Conservation (phyloP, 2,888 invertebrate species). For the Metallyticus violacea region DNA sequence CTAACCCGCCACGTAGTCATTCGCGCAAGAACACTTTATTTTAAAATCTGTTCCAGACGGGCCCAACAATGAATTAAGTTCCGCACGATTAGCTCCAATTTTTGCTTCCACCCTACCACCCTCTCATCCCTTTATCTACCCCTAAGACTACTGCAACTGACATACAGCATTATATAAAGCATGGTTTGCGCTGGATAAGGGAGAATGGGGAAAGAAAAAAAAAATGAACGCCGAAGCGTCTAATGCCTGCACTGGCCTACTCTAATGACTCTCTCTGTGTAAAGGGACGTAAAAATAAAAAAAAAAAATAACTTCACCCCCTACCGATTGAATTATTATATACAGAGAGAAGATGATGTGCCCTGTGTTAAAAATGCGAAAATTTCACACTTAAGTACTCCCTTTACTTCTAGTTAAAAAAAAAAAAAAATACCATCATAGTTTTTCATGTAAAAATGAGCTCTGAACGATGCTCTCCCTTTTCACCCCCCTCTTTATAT, state of each 20-base stretch:
- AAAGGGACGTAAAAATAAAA: not conserved
- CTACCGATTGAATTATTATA: not conserved
- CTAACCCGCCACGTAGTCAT: not conserved
- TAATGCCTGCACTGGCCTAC: not conserved
- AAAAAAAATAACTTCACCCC: not conserved
- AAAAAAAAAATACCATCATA: not conserved
- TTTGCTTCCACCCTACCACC: constrained; percentile 17
- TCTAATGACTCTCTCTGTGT: not conserved
- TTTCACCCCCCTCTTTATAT: not conserved
- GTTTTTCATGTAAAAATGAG: not conserved
- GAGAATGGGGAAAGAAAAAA: not conserved
- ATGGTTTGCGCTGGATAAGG: not conserved
- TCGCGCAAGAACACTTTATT: constrained; percentile 28
- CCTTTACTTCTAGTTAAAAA: not conserved
- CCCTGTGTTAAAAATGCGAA: not conserved
- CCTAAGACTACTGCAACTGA: constrained; percentile 26
- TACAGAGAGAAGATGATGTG: not conserved
- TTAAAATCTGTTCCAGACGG: constrained; percentile 31
- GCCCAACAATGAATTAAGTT: constrained; percentile 33
- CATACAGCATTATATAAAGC: constrained; percentile 6
- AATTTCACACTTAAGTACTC: not conserved
- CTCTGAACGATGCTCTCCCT: not conserved
- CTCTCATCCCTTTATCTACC: not conserved
- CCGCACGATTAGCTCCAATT: constrained; percentile 32
- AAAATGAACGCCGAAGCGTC: too few species aligned